Percentiles rank a stretch among this genome's conserved stretches.
Evolutionary conservation across 2,888 invertebrate species (phyloP).

Genomic region (Trilocha varians): DNA sequence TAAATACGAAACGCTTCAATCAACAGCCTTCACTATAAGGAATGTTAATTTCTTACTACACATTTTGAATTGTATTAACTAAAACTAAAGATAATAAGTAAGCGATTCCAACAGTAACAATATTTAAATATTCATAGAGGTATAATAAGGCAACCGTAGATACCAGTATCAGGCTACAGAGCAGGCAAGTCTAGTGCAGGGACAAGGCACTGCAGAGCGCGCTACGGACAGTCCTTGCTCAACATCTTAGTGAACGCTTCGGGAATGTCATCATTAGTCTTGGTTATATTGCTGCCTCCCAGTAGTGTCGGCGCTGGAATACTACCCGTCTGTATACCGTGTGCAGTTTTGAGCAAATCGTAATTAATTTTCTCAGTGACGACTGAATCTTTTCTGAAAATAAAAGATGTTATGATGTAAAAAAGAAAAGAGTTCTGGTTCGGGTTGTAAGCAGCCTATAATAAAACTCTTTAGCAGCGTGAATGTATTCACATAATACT

Average conservation of each 20-base stretch:
- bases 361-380: constrained; percentile 92
- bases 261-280: constrained; percentile 90
- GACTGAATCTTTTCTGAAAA: constrained; percentile 85
- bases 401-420: constrained; percentile 5
- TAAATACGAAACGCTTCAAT: neutral
- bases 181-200: constrained; percentile 4
- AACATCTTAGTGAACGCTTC: constrained; percentile 78
- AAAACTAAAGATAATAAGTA: neutral
- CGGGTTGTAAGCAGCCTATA: too few relatives aligned
- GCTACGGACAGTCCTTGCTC: constrained; percentile 60
- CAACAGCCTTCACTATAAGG: neutral
- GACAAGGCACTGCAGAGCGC: constrained; percentile 13
- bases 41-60: neutral
- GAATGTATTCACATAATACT: too few relatives aligned
- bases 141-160: constrained; percentile 26
- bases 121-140: neutral
- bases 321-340: constrained; percentile 81
- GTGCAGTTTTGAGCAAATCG: constrained; percentile 86
- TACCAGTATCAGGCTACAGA: neutral
- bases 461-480: too few relatives aligned
- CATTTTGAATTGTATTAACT: neutral
- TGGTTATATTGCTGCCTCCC: constrained; percentile 79
- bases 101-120: neutral
- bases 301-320: constrained; percentile 82
- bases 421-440: neutral